These are phyloP conservation scores for Spongilla lacustris DNA, from an alignment of 37 sponge, comb jelly and placozoan species.

Conservation along the genomic window DNA sequence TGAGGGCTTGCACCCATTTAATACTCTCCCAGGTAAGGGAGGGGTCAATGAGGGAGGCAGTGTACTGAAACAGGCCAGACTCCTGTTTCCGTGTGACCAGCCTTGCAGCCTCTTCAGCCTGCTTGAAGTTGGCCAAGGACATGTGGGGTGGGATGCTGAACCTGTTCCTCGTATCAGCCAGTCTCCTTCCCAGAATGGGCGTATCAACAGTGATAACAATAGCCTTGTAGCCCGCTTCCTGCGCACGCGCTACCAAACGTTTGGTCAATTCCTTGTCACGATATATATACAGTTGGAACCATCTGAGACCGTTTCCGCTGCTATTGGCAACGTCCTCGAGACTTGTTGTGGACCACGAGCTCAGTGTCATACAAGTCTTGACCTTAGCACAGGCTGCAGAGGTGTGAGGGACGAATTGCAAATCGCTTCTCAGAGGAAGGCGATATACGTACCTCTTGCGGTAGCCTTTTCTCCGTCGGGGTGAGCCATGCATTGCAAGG, in stretches of 20 bases:
- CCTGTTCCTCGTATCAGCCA: conserved; percentile 43
- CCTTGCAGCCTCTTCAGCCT: background rate
- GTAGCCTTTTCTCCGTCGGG: conserved; percentile 85
- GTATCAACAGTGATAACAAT: conserved; percentile 83
- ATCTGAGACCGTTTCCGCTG: conserved; percentile 48
- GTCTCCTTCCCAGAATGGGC: conserved; percentile 66
- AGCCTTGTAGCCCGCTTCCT: conserved; percentile 82
- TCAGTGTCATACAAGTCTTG: conserved; percentile 81
- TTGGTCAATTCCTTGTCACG: conserved; percentile 52
- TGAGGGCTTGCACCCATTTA: conserved; percentile 70
- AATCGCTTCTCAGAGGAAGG: too few species aligned
- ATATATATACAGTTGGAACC: conserved; percentile 91
- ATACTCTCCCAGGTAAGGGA: conserved; percentile 80
- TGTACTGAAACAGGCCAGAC: conserved; percentile 46
- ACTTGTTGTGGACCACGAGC: conserved; percentile 71
- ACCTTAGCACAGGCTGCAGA: conserved; percentile 40
- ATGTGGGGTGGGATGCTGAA: conserved; percentile 79
- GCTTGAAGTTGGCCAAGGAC: conserved; percentile 69
- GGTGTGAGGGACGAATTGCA: background rate
- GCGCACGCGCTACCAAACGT: conserved; percentile 66
- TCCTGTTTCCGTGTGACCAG: conserved; percentile 12
- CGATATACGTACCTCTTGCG: conserved; percentile 62
- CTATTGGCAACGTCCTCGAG: conserved; percentile 81
- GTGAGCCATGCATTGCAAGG: conserved; percentile 90
- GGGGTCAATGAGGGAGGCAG: conserved; percentile 37